phyloP scores from a whole-genome alignment of 2,113 vertebrate genomes.

The Setophaga petechia region DNA sequence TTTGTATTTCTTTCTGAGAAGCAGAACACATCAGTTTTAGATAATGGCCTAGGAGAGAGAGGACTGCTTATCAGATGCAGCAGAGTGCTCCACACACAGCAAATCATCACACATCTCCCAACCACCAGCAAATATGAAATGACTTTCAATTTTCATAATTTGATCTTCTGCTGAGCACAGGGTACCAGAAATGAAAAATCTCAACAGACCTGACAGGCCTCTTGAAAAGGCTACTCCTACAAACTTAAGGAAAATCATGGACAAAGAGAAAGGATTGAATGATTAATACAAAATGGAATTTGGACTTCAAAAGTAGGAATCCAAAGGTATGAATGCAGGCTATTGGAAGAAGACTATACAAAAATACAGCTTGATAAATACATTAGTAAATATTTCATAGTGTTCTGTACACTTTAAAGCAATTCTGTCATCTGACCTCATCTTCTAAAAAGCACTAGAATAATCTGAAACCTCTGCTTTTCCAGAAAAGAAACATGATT shows the following conservation, averaged over 20 bases:
- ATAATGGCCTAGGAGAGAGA: constrained; percentile 8
- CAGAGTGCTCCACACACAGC: neutral
- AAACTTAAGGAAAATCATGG: neutral
- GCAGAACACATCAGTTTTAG: constrained; percentile 39
- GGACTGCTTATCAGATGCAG: neutral
- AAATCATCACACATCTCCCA: neutral
- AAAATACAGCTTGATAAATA: neutral
- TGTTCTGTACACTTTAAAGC: neutral
- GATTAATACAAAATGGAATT: neutral
- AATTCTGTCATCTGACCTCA: neutral
- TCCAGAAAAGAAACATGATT: neutral
- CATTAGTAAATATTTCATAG: neutral
- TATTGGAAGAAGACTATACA: neutral
- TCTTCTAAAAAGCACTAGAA: neutral
- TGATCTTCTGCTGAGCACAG: neutral
- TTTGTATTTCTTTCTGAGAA: constrained; percentile 17
- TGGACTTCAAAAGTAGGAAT: neutral
- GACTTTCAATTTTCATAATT: neutral
- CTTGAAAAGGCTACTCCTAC: neutral
- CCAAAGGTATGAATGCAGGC: neutral
- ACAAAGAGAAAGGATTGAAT: neutral
- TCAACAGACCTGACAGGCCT: neutral
- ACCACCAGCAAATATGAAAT: neutral
- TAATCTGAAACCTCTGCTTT: neutral
- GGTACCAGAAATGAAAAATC: neutral